Conservation (phyloP, 2,888 invertebrate genomes). For the Eledona agricola region DNA sequence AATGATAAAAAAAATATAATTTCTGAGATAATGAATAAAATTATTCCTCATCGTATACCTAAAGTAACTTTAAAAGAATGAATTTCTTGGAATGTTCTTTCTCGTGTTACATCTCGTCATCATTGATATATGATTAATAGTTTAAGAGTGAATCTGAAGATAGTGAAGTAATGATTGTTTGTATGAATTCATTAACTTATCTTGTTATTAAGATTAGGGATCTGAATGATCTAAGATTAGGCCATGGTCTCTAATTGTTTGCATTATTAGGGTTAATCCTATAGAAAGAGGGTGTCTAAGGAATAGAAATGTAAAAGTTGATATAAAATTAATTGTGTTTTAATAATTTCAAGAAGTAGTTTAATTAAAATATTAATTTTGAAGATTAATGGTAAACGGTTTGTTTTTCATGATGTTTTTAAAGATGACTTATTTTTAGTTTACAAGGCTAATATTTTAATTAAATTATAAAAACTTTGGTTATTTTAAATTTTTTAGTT, state of each 20-base stretch:
- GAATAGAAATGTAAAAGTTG: conserved; percentile 71
- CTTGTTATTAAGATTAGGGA: conserved; percentile 68
- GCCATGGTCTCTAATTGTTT: conserved; percentile 74
- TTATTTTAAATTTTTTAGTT: conserved; percentile 67
- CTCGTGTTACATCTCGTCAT: conserved; percentile 76
- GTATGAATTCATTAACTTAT: conserved; percentile 70
- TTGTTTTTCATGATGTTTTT: conserved; percentile 70
- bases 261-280: conserved; percentile 65
- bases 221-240: conserved; percentile 69
- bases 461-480: conserved; percentile 74
- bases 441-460: conserved; percentile 73
- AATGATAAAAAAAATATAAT: conserved; percentile 70
- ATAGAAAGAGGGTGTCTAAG: conserved; percentile 73
- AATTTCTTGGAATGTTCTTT: conserved; percentile 72
- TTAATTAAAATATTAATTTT: conserved; percentile 70
- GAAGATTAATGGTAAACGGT: conserved; percentile 70
- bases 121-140: conserved; percentile 70
- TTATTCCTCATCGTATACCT: conserved; percentile 75
- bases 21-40: conserved; percentile 78
- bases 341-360: conserved; percentile 72
- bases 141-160: conserved; percentile 64
- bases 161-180: conserved; percentile 65
- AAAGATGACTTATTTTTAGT: conserved; percentile 69
- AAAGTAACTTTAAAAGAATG: conserved; percentile 69
- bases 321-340: conserved; percentile 68